Conservation (phyloP, 1,140 invertebrate species). For the Diorhabda elongata region DNA sequence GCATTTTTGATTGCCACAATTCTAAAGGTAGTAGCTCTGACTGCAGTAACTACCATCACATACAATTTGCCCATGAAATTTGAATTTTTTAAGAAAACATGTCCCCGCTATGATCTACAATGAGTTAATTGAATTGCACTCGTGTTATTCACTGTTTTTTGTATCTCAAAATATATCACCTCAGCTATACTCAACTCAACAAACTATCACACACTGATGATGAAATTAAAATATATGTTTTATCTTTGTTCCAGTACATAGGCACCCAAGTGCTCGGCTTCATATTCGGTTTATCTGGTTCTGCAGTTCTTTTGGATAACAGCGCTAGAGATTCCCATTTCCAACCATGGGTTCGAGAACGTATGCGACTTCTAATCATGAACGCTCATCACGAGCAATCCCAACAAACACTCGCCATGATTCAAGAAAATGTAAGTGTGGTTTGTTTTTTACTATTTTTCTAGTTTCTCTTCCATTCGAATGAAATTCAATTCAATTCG, state of each 20-base stretch:
- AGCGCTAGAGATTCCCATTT: slow-evolving; percentile 73
- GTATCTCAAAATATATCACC: too few relatives aligned
- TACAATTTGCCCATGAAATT: too few relatives aligned
- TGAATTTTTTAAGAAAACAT: too few relatives aligned
- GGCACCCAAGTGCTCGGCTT: slow-evolving; percentile 67
- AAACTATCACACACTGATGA: background rate
- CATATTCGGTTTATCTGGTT: slow-evolving; percentile 66
- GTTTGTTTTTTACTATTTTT: slow-evolving; percentile 6
- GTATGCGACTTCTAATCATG: slow-evolving; percentile 67
- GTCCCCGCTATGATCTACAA: too few relatives aligned
- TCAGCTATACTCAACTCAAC: too few relatives aligned
- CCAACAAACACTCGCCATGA: slow-evolving; percentile 62
- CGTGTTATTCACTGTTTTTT: too few relatives aligned
- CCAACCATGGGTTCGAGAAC: slow-evolving; percentile 66
- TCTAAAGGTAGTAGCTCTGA: too few relatives aligned
- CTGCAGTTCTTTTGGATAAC: slow-evolving; percentile 72
- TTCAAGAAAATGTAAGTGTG: slow-evolving; percentile 78
- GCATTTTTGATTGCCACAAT: too few relatives aligned
- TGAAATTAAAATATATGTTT: slow-evolving; percentile 7
- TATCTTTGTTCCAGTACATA: slow-evolving; percentile 58
- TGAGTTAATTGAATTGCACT: too few relatives aligned
- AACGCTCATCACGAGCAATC: slow-evolving; percentile 63
- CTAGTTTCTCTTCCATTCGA: background rate
- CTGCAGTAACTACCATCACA: too few relatives aligned
- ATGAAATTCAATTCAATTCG: slow-evolving; percentile 4